These are phyloP conservation scores for Drosophila watanabei DNA, from an alignment of 1,140 invertebrate species.

Conservation along the genomic window DNA sequence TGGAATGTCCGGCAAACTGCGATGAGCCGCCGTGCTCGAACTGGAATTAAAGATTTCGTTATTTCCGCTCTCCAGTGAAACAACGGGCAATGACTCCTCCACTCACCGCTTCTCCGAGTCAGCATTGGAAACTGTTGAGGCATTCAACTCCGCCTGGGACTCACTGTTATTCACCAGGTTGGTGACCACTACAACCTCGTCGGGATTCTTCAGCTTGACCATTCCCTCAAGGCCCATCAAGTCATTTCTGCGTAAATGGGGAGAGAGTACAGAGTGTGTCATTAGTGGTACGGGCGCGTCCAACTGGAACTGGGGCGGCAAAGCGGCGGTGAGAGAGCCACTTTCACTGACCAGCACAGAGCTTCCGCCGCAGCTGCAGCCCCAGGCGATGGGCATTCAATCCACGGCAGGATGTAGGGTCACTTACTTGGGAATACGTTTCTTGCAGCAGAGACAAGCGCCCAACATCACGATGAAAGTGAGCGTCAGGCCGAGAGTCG, in stretches of 20 bases:
- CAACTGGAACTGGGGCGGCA: slow-evolving; percentile 61
- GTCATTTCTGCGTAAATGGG: slow-evolving; percentile 85
- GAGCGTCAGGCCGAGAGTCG: slow-evolving; percentile 66
- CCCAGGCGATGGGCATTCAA: not conserved
- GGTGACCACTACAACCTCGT: slow-evolving; percentile 86
- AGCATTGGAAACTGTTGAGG: slow-evolving; percentile 78
- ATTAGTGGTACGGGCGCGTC: slow-evolving; percentile 57
- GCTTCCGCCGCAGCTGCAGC: not conserved
- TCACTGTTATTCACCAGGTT: slow-evolving; percentile 69
- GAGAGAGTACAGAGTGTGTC: slow-evolving; percentile 10
- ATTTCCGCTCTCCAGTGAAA: not conserved
- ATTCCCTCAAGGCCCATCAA: slow-evolving; percentile 87
- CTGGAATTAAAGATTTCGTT: slow-evolving; percentile 33
- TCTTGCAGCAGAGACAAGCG: slow-evolving; percentile 84
- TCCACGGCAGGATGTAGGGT: not conserved
- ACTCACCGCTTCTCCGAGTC: slow-evolving; percentile 80
- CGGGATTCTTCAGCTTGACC: slow-evolving; percentile 87
- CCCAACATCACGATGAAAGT: slow-evolving; percentile 80
- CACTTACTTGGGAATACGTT: slow-evolving; percentile 83
- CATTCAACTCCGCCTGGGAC: slow-evolving; percentile 77
- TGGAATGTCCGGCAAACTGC: slow-evolving; percentile 90
- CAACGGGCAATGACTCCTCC: too few relatives aligned
- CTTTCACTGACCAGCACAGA: slow-evolving; percentile 51
- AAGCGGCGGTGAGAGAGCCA: slow-evolving; percentile 28
- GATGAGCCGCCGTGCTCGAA: slow-evolving; percentile 86